Evolutionary conservation across 2,797 vertebrate genomes (phyloP).

Genomic region (Malurus leucopterus): DNA sequence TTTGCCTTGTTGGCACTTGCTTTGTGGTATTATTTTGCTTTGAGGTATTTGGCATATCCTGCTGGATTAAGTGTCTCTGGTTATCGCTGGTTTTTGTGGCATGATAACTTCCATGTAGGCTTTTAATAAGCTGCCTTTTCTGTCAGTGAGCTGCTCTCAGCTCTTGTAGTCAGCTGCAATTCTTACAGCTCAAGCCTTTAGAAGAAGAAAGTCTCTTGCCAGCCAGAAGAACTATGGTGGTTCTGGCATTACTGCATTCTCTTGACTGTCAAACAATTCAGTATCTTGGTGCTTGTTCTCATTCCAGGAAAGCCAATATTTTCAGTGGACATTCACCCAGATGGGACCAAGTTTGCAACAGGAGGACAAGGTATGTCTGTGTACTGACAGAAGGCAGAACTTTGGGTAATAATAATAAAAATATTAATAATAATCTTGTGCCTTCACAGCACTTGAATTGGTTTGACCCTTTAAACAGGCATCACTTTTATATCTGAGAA

Average conservation of each 20-base stretch:
- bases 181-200: background rate
- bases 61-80: background rate
- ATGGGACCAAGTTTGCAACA: conserved; percentile 97
- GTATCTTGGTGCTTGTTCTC: background rate
- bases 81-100: background rate
- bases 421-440: background rate
- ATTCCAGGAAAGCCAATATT: conserved; percentile 94
- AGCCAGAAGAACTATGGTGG: background rate
- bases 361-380: conserved; percentile 89
- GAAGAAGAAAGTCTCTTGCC: background rate
- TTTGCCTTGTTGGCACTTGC: background rate
- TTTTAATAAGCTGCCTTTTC: background rate
- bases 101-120: background rate
- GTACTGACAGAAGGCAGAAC: background rate
- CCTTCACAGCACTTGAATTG: background rate
- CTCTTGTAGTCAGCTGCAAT: background rate
- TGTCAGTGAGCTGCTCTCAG: background rate
- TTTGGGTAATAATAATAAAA: background rate
- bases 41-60: background rate
- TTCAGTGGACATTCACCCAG: conserved; percentile 97
- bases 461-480: background rate
- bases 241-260: background rate
- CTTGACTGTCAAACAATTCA: background rate
- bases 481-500: background rate
- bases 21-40: background rate